Conservation (phyloP, 2,797 vertebrate species). For the Tympanoctomys barrerae region DNA sequence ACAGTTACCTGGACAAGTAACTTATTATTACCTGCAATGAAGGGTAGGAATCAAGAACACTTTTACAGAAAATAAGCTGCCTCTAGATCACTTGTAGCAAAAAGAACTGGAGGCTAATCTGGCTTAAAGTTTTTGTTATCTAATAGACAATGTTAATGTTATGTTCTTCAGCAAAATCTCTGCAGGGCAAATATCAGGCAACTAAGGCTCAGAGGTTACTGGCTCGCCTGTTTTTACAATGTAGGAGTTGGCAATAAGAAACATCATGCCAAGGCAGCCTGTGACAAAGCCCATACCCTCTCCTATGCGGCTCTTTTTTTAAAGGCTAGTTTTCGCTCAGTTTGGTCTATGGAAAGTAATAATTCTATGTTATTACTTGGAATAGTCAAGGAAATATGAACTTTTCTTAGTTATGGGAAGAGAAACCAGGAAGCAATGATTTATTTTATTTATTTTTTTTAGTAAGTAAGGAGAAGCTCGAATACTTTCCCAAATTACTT, state of each 20-base stretch:
- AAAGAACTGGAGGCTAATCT: neutral
- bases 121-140: neutral
- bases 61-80: neutral
- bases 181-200: slow-evolving; percentile 34
- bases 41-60: neutral
- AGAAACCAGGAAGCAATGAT: neutral
- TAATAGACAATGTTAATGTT: neutral
- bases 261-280: neutral
- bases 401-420: neutral
- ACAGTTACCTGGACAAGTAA: neutral
- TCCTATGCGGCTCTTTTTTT: neutral
- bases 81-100: neutral
- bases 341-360: neutral
- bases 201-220: neutral
- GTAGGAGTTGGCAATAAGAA: neutral
- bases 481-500: too few relatives aligned
- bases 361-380: neutral
- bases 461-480: too few relatives aligned
- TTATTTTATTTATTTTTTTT: too few relatives aligned
- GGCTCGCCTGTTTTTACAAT: neutral
- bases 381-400: slow-evolving; percentile 33
- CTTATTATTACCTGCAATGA: neutral
- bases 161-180: slow-evolving; percentile 37
- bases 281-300: neutral
- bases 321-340: neutral